Evolutionary conservation across 2,797 vertebrate species (phyloP).

Genomic region (Pelochelys cantorii): DNA sequence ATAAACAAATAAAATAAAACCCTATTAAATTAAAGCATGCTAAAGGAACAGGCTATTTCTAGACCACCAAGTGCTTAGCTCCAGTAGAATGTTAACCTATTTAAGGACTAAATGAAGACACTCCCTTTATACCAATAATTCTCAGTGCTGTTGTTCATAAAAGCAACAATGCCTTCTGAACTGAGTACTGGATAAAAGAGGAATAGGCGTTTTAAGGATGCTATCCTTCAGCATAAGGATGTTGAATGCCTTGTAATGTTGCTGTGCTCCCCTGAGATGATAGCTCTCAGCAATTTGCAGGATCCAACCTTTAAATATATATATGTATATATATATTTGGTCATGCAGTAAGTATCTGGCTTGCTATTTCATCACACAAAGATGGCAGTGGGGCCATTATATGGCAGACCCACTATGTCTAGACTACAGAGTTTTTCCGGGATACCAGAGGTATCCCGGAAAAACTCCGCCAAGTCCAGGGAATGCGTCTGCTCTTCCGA

Average conservation of each 20-base stretch:
- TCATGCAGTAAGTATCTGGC: not conserved
- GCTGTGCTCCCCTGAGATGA: not conserved
- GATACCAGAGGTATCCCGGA: too few species aligned
- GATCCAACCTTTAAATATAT: fast-evolving
- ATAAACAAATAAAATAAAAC: fast-evolving
- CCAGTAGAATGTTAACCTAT: not conserved
- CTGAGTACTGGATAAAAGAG: fast-evolving
- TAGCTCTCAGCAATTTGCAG: not conserved
- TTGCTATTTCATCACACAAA: not conserved
- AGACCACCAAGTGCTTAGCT: fast-evolving
- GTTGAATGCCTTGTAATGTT: not conserved
- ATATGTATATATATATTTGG: fast-evolving
- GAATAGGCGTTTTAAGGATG: not conserved
- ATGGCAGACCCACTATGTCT: too few species aligned
- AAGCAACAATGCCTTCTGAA: not conserved
- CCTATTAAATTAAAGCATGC: not conserved
- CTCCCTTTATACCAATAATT: not conserved
- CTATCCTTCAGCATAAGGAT: not conserved
- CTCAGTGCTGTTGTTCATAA: not conserved
- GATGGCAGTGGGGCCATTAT: not conserved
- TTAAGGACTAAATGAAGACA: not conserved
- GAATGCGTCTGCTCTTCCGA: too few species aligned
- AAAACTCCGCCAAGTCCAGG: too few species aligned
- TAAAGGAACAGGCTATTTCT: not conserved
- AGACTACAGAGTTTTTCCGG: too few species aligned